Evolutionary conservation across 2,888 invertebrate genomes (phyloP), one percentile per base, ranked within the genome.

Genomic region (Caradrina clavipalpis): DNA sequence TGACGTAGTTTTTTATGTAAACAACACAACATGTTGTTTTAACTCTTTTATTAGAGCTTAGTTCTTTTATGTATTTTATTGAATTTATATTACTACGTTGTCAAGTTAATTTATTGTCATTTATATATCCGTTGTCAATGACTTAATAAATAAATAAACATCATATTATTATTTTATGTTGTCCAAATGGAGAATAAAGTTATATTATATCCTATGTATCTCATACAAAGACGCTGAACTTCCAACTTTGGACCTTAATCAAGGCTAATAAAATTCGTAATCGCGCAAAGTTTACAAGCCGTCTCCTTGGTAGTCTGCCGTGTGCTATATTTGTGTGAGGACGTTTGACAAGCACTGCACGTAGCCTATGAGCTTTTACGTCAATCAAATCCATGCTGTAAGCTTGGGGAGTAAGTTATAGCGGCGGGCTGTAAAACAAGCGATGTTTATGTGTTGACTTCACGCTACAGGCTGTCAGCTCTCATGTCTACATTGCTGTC

Each of bases 331-430:
- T 72, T 65, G 70, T 76, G 76, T 67, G 49, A 62, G 64, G 70
- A 67, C 67, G 51, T 83, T 88, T 85, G 84, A 77, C 71, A 89
- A 80, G 78, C 87, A 65, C 67, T 77, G 86, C 86, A 87, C 88
- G 87, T 83, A 78, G 81, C 78, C 84, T 73, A 78, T 86, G 86
- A 86, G 86, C 84, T 78, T 66, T 69, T 73, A 82, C 84, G 88
- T 87, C 89, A 87, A 88, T 89, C 89, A 89, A 87, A 88, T 82
- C 73, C 76, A 82, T 77, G 82, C 77, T 76, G 81, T 85, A 83
- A 75, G 82, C 79, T 67, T 78, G 73, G 70, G 69, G 60, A 82
- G 81, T 71, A 73, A 81, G 76, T 81, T 75, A 73, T 75, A 60
- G 65, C 31, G 19, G 15, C 5, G 49, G 71, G 82, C 79, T 47